Evolutionary conservation across 2,888 invertebrate species (phyloP), one percentile per base, ranked within the genome.

Genomic region (Acholoe squamosa): DNA sequence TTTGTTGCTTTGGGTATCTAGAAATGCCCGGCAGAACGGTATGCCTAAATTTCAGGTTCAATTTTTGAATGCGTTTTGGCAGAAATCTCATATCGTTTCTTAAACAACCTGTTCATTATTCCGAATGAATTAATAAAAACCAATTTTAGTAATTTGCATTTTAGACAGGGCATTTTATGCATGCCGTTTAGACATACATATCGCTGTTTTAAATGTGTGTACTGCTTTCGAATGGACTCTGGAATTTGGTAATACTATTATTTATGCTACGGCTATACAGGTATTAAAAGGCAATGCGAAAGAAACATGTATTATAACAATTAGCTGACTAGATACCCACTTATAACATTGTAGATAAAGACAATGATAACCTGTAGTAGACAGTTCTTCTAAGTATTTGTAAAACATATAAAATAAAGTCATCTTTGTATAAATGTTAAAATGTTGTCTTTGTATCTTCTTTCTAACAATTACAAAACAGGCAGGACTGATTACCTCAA

Each of bases 251-350:
- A 80, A 76, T 76, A 61, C 16, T 76, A 43, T 80, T 80, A 80
- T 80, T 80, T 80, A 80, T 80, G 80, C 80, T 80, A 80, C 22
- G 80, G 80, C 80, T 80, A 80, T 80, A 25, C 43, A 80, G 80
- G 34, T 34, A 80, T 71, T 71, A 71, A 28, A 28, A 5, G 25
- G 28, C 25, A 71, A 28, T 71, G 71, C 71, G 71, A 71, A 28
- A 71, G 12, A 71, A 71, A 80, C 76, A 34, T 80, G 80, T 80
- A 80, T 34, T 34, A 80, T 43, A 80, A 80, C 33, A 19, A 33
- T 19, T 80, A 80, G 80, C 16, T 80, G 34, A 80, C n/a, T 80
- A 80, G 80, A n/a, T 80, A n/a, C 43, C 80, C 80, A 34, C 33
- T 80, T 33, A 43, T 80, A 80, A 33, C 43, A 80, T n/a, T 80